Base-by-base conservation (phyloP, 2,888 invertebrate species). In the Eupeodes latifasciatus region DNA sequence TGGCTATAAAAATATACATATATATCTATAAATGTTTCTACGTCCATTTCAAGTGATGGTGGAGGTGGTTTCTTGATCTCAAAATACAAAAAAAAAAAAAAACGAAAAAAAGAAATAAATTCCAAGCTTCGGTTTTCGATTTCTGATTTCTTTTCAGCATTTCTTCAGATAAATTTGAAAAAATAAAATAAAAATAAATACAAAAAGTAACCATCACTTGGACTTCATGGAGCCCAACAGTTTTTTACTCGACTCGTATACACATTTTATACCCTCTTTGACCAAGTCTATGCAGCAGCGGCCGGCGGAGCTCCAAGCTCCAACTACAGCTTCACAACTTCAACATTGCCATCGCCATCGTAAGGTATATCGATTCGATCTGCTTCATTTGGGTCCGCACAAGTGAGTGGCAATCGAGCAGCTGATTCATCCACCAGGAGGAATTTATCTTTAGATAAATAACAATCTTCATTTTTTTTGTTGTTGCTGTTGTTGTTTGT, bases 141-240 rank as follows among this genome's bases (percentile, higher is more conserved):
- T 87, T 87, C 84, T 76, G 87, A 84, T 87, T 87, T 87, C 87
- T 87, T 87, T 87, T 87, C 69, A 76, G 76, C 74, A 74, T 80
- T 84, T 75, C 61, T 72, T 72, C 47, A 72, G 57, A 74, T 67
- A 71, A 53, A 69, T 76, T 85, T 79, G 67, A 74, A 79, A 53
- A 53, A 67, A 19, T 27, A 16, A 44, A 47, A 64, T 5, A 19
- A 66, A 69, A 19, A 19, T 19, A 19, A 19, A 40, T 7, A 67
- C 71, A 79, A 84, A 40, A 59, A 67, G 47, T 67, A 34, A 67
- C 27, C 49, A 62, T 49, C 10, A 51, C 49, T 67, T 11, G 66
- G 69, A 53, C 55, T 55, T 12, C 10, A 40, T 40, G 55, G 19
- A 69, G 62, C 19, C 19, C 49, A 40, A 51, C 51, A 14, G 44